Percentiles rank a stretch among this genome's conserved stretches.
phyloP scores from a whole-genome alignment of 2,113 vertebrate species.

The Prionailurus bengalensis region DNA sequence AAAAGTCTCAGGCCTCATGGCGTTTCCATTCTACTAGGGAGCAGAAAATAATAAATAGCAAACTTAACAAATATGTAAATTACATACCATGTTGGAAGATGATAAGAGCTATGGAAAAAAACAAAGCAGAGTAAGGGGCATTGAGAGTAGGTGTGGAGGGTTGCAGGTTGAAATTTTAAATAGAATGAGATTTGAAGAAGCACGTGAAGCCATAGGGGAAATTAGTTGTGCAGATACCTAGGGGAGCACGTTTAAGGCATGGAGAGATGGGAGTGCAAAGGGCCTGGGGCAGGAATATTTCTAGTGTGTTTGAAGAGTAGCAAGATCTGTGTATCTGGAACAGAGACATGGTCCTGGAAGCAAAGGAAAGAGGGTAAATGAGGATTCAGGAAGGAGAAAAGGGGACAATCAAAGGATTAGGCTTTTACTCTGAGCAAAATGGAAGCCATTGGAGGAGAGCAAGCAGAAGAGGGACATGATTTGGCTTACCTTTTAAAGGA shows the following conservation, averaged over 20 bases:
- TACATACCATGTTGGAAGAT: neutral
- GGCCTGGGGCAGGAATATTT: neutral
- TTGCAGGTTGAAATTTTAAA: neutral
- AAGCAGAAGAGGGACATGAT: neutral
- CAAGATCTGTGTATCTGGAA: neutral
- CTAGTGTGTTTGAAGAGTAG: neutral
- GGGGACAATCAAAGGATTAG: neutral
- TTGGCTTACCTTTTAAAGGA: neutral
- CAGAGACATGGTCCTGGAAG: neutral
- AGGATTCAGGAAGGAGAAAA: fast-evolving
- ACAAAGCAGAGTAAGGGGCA: neutral
- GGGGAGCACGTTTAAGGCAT: neutral
- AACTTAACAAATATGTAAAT: neutral
- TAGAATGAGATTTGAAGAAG: neutral
- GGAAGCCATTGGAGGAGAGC: neutral
- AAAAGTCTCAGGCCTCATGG: neutral
- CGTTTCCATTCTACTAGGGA: neutral
- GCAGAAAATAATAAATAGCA: neutral
- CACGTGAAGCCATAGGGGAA: neutral
- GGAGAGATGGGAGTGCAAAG: neutral
- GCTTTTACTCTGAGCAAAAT: neutral
- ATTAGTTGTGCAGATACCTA: neutral
- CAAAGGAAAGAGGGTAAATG: neutral
- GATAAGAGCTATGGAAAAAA: neutral
- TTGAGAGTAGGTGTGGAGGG: neutral